A percentile compares a stretch with the other conserved stretches of the same genome.
These are phyloP conservation scores for Epicauta chinensis DNA, from an alignment of 1,140 invertebrate genomes.

Conservation along the genomic window DNA sequence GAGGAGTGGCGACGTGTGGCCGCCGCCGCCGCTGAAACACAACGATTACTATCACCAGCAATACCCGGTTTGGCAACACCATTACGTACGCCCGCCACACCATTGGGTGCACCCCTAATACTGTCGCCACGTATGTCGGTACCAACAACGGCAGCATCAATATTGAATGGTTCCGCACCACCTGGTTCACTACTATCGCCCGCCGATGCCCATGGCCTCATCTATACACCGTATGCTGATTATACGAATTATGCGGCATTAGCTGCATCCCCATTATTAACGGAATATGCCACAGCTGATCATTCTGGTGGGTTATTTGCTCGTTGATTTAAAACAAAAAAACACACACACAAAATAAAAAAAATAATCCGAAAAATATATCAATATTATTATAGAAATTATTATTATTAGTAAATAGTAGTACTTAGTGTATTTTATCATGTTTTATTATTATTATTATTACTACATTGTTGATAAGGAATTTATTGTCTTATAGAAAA, in stretches of 20 bases:
- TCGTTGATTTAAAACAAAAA: constrained; percentile 47
- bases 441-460: too few relatives aligned
- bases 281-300: constrained; percentile 78
- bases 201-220: constrained; percentile 55
- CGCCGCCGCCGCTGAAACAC: constrained; percentile 63
- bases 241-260: constrained; percentile 85
- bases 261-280: constrained; percentile 70
- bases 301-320: constrained; percentile 94
- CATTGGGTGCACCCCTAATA: constrained; percentile 77
- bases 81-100: constrained; percentile 60
- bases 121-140: constrained; percentile 79
- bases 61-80: constrained; percentile 56
- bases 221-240: constrained; percentile 74
- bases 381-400: too few relatives aligned
- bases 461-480: too few relatives aligned
- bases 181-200: constrained; percentile 51
- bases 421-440: too few relatives aligned
- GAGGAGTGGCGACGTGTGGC: constrained; percentile 74
- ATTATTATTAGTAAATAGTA: too few relatives aligned
- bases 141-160: constrained; percentile 66
- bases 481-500: too few relatives aligned
- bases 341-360: too few relatives aligned
- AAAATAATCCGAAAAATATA: too few relatives aligned
- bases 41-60: constrained; percentile 62
- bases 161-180: constrained; percentile 66